A percentile compares a stretch with the other conserved stretches of the same genome.
phyloP scores from a whole-genome alignment of 2,888 invertebrate species.

The Drosophila engyochracea region DNA sequence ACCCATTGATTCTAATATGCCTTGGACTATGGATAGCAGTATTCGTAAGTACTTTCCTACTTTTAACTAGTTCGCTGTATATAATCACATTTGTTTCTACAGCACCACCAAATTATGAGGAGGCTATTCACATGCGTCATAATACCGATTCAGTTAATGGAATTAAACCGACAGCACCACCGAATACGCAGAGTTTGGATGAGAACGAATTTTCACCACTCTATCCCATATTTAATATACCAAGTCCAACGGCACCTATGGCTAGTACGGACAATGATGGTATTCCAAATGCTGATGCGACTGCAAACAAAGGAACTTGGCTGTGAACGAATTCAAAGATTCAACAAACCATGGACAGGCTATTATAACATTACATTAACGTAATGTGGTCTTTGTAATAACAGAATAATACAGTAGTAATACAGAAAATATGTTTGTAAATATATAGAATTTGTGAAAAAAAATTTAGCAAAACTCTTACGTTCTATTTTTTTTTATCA shows the following conservation, averaged over 20 bases:
- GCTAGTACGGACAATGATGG: slow-evolving; percentile 26
- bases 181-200: slow-evolving; percentile 59
- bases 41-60: slow-evolving; percentile 56
- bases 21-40: slow-evolving; percentile 58
- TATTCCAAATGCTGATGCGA: slow-evolving; percentile 34
- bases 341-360: neutral
- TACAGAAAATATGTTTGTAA: neutral
- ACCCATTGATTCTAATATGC: slow-evolving; percentile 21
- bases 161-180: slow-evolving; percentile 29
- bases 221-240: slow-evolving; percentile 80
- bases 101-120: slow-evolving; percentile 84
- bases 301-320: slow-evolving; percentile 65
- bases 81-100: neutral
- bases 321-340: slow-evolving; percentile 30
- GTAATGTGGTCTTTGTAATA: slow-evolving; percentile 2
- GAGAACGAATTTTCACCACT: slow-evolving; percentile 69
- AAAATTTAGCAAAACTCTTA: neutral
- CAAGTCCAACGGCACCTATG: slow-evolving; percentile 53
- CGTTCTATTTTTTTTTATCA: neutral
- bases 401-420: no score
- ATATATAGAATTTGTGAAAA: neutral
- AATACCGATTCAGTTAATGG: neutral
- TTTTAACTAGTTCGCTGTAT: neutral
- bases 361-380: neutral
- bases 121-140: slow-evolving; percentile 76